Conservation (phyloP, 2,888 invertebrate species). For the Mythimna lalbum region DNA sequence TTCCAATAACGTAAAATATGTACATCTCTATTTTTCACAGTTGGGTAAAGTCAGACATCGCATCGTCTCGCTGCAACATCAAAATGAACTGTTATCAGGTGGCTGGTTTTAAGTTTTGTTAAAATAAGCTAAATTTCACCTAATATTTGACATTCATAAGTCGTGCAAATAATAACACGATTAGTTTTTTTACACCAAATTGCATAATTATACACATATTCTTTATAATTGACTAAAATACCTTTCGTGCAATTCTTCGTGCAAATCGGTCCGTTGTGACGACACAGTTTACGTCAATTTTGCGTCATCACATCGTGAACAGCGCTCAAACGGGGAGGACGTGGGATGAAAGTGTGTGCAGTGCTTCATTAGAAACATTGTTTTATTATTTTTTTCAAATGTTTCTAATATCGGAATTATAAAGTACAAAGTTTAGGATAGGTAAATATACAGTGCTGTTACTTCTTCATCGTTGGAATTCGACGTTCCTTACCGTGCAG, state of each 20-base stretch:
- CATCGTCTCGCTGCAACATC: slow-evolving; percentile 37
- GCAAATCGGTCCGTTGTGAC: slow-evolving; percentile 77
- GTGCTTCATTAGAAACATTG: slow-evolving; percentile 80
- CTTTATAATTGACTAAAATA: slow-evolving; percentile 46
- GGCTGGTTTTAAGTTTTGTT: not conserved
- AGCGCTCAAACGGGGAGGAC: slow-evolving; percentile 86
- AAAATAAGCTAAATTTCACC: not conserved
- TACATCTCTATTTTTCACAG: slow-evolving; percentile 6
- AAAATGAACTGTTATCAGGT: not conserved
- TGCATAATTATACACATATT: not conserved
- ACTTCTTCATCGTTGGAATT: too few species aligned
- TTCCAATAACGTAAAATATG: not conserved
- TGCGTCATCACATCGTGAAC: slow-evolving; percentile 88
- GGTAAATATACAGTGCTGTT: slow-evolving; percentile 69
- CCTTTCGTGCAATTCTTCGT: slow-evolving; percentile 73
- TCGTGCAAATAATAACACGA: slow-evolving; percentile 58
- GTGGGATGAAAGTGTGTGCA: slow-evolving; percentile 78
- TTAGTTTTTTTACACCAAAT: not conserved
- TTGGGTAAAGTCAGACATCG: slow-evolving; percentile 38
- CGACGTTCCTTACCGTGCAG: not conserved
- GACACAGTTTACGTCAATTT: slow-evolving; percentile 81
- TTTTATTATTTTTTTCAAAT: slow-evolving; percentile 82
- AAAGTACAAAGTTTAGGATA: slow-evolving; percentile 90
- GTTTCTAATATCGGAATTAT: slow-evolving; percentile 87
- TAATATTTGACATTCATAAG: not conserved